Percentiles rank a stretch among this genome's conserved stretches.
Conservation (phyloP, 2,113 vertebrate species). For the Aegithalos caudatus region DNA sequence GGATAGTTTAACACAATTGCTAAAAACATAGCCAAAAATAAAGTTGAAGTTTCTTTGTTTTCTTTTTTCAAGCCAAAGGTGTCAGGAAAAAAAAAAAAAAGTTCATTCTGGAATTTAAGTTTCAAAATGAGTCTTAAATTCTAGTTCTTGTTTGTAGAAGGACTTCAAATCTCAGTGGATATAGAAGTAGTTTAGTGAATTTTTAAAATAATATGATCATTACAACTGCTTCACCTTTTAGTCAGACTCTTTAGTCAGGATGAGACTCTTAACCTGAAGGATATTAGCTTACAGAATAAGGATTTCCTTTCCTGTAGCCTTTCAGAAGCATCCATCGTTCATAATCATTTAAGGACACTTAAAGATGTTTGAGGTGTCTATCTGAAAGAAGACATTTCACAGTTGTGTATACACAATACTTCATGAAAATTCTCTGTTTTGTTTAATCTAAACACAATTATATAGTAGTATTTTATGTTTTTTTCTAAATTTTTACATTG, state of each 20-base stretch:
- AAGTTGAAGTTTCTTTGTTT: background rate
- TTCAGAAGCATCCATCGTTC: background rate
- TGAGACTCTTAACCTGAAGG: background rate
- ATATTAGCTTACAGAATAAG: background rate
- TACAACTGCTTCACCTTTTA: background rate
- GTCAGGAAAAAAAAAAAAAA: background rate
- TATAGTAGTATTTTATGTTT: background rate
- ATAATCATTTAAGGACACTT: background rate
- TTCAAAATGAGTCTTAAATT: background rate
- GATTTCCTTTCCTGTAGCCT: background rate
- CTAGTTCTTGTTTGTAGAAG: background rate
- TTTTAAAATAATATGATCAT: background rate
- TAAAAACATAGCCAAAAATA: background rate
- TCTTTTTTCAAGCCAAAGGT: background rate
- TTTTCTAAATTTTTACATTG: background rate
- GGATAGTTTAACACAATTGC: background rate
- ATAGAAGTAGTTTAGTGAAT: background rate
- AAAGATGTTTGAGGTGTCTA: accelerated
- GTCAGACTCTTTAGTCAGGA: background rate
- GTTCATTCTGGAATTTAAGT: background rate
- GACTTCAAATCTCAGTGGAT: background rate
- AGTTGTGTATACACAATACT: background rate
- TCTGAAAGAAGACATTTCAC: background rate
- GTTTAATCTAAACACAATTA: background rate
- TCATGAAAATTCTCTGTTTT: background rate